Percentiles rank a stretch among this genome's conserved stretches.
Conservation (phyloP, 2,888 invertebrate genomes). For the Sinotaia quadrata region DNA sequence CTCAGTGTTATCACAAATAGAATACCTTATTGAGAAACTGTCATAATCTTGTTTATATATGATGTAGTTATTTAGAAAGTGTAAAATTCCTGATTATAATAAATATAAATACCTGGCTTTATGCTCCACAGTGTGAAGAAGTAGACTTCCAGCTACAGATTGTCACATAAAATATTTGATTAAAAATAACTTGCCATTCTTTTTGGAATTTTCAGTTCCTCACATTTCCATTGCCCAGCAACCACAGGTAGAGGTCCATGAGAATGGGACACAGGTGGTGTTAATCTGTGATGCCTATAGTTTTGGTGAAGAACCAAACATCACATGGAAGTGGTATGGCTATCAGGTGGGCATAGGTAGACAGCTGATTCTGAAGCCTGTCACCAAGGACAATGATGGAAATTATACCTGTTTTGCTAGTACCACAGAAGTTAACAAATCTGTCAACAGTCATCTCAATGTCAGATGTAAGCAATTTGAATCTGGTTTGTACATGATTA, state of each 20-base stretch:
- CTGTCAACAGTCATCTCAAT: not conserved
- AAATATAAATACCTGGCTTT: too few species aligned
- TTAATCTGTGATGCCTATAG: slow-evolving; percentile 11
- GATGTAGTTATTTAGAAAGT: too few species aligned
- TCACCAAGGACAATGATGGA: slow-evolving; percentile 5
- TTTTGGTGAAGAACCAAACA: not conserved
- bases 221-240: slow-evolving; percentile 16
- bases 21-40: too few species aligned
- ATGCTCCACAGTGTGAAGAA: too few species aligned
- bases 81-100: too few species aligned
- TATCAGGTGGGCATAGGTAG: not conserved
- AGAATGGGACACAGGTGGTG: not conserved
- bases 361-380: not conserved
- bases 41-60: too few species aligned
- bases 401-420: slow-evolving; percentile 12
- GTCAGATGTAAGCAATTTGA: slow-evolving; percentile 16
- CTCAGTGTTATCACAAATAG: too few species aligned
- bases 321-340: not conserved
- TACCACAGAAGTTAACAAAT: not conserved
- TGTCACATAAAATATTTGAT: too few species aligned
- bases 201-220: too few species aligned
- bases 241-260: not conserved
- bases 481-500: not conserved
- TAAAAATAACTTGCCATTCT: too few species aligned
- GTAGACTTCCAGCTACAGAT: too few species aligned